Conservation (phyloP, 2,888 invertebrate genomes). For the Didymodactylos carnosus region DNA sequence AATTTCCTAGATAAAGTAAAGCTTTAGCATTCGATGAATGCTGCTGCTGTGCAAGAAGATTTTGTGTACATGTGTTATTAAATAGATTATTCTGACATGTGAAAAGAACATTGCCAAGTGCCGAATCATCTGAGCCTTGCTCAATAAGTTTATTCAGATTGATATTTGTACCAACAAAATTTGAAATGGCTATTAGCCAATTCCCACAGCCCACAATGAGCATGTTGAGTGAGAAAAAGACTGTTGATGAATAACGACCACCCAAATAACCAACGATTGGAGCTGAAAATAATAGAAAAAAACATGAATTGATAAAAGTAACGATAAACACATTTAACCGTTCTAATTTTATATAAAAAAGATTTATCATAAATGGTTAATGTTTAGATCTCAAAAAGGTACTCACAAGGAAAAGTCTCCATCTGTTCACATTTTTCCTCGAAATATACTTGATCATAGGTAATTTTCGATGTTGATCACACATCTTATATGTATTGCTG, state of each 20-base stretch:
- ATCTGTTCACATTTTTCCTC: too few relatives aligned
- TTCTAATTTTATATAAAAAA: too few relatives aligned
- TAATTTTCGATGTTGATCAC: too few relatives aligned
- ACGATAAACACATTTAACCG: too few relatives aligned
- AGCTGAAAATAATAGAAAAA: too few relatives aligned
- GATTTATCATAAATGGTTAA: too few relatives aligned
- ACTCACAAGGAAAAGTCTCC: too few relatives aligned
- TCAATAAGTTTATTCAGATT: neutral
- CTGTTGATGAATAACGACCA: neutral
- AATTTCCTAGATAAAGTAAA: neutral
- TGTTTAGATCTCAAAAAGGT: too few relatives aligned
- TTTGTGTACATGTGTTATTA: neutral
- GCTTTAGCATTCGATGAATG: neutral
- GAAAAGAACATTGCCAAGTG: neutral
- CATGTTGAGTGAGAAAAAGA: conserved; percentile 6
- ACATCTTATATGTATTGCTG: too few relatives aligned
- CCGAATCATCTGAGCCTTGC: neutral
- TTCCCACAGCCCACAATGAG: conserved; percentile 3
- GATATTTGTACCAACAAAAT: neutral
- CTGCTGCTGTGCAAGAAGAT: neutral
- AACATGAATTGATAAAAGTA: too few relatives aligned
- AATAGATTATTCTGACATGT: neutral
- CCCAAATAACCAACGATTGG: conserved; percentile 12
- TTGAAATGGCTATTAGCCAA: neutral
- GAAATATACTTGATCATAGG: too few relatives aligned